phyloP scores from a whole-genome alignment of 2,888 invertebrate species.

The Nomada fucata region DNA sequence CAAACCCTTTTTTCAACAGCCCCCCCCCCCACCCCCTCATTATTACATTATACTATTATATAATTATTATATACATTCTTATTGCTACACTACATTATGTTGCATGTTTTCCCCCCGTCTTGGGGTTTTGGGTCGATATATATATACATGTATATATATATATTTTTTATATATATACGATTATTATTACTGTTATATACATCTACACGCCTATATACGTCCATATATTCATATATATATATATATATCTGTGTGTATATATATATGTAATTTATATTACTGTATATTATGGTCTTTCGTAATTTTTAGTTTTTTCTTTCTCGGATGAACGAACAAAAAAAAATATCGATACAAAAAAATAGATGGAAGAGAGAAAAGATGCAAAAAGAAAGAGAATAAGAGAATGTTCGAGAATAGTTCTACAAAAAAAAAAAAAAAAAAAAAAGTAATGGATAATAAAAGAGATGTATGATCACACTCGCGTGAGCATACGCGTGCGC shows the following conservation, averaged over 20 bases:
- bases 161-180: slow-evolving; percentile 44
- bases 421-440: slow-evolving; percentile 8
- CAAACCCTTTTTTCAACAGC: slow-evolving; percentile 70
- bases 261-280: slow-evolving; percentile 44
- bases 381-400: slow-evolving; percentile 36
- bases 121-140: slow-evolving; percentile 81
- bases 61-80: slow-evolving; percentile 73
- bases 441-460: slow-evolving; percentile 2
- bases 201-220: slow-evolving; percentile 36
- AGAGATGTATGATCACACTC: slow-evolving; percentile 28
- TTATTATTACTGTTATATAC: slow-evolving; percentile 47
- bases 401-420: slow-evolving; percentile 10
- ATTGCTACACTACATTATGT: slow-evolving; percentile 83
- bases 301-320: slow-evolving; percentile 49
- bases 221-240: slow-evolving; percentile 31
- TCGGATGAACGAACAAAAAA: slow-evolving; percentile 12
- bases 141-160: slow-evolving; percentile 64
- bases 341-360: not conserved
- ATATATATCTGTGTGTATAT: slow-evolving; percentile 27
- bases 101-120: slow-evolving; percentile 83
- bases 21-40: slow-evolving; percentile 67
- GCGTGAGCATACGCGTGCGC: slow-evolving; percentile 69
- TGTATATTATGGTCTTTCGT: slow-evolving; percentile 40
- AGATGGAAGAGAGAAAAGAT: slow-evolving; percentile 19
- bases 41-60: slow-evolving; percentile 72